Conservation (phyloP, 1,140 invertebrate genomes). For the Drosophila saltans region DNA sequence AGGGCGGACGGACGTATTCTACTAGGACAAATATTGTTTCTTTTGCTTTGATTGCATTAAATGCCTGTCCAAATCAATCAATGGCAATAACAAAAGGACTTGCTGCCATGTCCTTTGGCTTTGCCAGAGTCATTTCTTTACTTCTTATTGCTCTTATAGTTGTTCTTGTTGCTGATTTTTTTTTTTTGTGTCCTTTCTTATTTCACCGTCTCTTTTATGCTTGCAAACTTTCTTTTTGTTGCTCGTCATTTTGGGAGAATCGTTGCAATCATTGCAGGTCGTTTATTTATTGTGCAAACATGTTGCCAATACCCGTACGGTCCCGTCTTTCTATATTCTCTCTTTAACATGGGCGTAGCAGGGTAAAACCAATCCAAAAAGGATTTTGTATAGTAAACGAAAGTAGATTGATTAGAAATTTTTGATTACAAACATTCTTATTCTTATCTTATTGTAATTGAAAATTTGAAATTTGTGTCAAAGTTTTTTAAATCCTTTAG, state of each 20-base stretch:
- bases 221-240: conserved; percentile 25
- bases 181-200: conserved; percentile 9
- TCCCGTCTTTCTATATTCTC: background rate
- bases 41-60: conserved; percentile 48
- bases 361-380: background rate
- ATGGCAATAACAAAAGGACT: conserved; percentile 27
- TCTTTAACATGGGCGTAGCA: background rate
- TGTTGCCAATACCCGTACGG: conserved; percentile 4
- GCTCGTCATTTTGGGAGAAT: conserved; percentile 21
- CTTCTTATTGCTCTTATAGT: background rate
- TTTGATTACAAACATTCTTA: too few relatives aligned
- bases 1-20: conserved; percentile 14
- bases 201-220: background rate
- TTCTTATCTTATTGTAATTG: too few relatives aligned
- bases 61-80: conserved; percentile 53
- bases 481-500: too few relatives aligned
- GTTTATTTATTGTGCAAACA: conserved; percentile 61
- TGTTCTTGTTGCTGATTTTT: background rate
- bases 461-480: too few relatives aligned
- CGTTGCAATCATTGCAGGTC: conserved; percentile 50
- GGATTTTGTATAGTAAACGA: background rate
- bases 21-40: conserved; percentile 52
- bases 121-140: conserved; percentile 20
- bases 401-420: too few relatives aligned
- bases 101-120: conserved; percentile 10